Evolutionary conservation across 2,888 invertebrate species (phyloP).

Genomic region (Glaucopsyche alexis): DNA sequence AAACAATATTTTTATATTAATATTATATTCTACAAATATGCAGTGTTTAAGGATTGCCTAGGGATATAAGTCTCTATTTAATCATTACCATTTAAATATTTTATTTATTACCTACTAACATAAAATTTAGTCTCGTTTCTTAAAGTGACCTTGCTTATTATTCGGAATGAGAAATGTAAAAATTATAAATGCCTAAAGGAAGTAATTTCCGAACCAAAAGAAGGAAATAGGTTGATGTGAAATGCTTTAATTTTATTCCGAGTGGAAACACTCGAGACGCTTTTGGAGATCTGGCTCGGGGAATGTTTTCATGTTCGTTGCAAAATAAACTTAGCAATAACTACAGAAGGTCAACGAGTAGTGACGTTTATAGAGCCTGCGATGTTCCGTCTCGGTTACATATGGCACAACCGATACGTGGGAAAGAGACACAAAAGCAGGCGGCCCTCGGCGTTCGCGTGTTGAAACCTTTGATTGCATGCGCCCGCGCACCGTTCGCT

Average conservation of each 20-base stretch:
- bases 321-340: slow-evolving; percentile 72
- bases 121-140: background rate
- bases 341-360: slow-evolving; percentile 72
- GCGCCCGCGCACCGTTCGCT: slow-evolving; percentile 54
- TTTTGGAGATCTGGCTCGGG: slow-evolving; percentile 54
- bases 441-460: slow-evolving; percentile 60
- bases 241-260: slow-evolving; percentile 1
- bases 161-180: background rate
- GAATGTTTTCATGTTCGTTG: slow-evolving; percentile 61
- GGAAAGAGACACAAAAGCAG: slow-evolving; percentile 55
- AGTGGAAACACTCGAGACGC: slow-evolving; percentile 33
- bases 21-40: no score
- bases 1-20: no score
- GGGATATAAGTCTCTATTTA: no score
- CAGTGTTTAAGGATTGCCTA: no score
- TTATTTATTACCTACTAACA: background rate
- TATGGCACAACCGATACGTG: slow-evolving; percentile 41
- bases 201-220: background rate
- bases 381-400: slow-evolving; percentile 48
- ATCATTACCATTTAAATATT: background rate
- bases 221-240: background rate
- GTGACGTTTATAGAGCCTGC: slow-evolving; percentile 52
- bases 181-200: slow-evolving; percentile 8
- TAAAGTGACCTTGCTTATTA: background rate
- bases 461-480: slow-evolving; percentile 70